Base-by-base conservation (phyloP, 2,888 invertebrate species). In the Sceliomorpha sp. region DNA sequence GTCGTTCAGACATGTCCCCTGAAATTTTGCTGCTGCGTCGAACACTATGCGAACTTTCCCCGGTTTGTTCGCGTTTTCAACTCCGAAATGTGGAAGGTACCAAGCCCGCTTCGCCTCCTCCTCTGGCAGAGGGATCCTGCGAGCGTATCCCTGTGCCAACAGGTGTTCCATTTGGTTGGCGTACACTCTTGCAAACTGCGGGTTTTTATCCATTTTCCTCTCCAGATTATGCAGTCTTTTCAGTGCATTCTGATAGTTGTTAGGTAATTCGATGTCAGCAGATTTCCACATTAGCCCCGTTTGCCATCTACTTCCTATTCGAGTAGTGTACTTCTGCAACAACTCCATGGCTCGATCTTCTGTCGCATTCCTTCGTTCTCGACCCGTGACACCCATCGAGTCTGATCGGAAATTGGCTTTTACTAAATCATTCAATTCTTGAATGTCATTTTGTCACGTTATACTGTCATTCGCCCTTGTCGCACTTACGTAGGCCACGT, bases 21-120 rank as follows among this genome's bases (percentile, higher is more conserved):
- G 13, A 0, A 70, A 55, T 17, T 73, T 64, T 3, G 79, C 81
- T 0, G 83, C 81, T 2, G 82, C 82, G 27, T 83, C 82, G 42
- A 82, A 81, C 0, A 83, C 81, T 0, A 83, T 31, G 5, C 81
- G 53, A 0, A 83, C 27, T 63, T 77, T 80, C 0, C 60, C 66
- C 6, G 79, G 79, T 51, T 80, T 79, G 53, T 76, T 71, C 2
- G 56, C 60, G 27, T 58, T 64, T 2, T 0, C 0, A 2, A 70
- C 62, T 0, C 66, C 66, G 10, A 70, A 70, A 10, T 70, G 70
- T 1, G 70, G 66, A 7, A 66, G 9, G 13, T 51, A 70, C 62
- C 67, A 62, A 10, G n/a, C 12, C 8, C 51, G 12, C 1, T 13
- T 4, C 0, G 1, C 20, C 3, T 29, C 27, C 0, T 15, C 17